Conservation (phyloP, 2,888 invertebrate species). For the Ennomos erosarius region DNA sequence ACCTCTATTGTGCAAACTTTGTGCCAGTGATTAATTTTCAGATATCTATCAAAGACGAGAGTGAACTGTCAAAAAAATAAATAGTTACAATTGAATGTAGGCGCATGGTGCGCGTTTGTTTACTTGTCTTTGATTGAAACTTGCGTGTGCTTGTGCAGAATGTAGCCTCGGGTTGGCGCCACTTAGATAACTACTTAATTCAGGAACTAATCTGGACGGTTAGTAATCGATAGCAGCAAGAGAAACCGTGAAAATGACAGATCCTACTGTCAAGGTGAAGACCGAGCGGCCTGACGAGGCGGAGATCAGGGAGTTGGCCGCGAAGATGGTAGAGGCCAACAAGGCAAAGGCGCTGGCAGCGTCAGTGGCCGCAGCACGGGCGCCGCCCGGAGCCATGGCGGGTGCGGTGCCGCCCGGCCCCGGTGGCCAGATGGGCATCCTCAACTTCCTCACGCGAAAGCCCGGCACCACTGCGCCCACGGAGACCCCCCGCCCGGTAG, state of each 20-base stretch:
- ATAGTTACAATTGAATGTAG: constrained; percentile 58
- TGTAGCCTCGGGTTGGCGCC: constrained; percentile 62
- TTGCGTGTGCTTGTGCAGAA: constrained; percentile 58
- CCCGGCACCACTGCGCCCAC: constrained; percentile 58
- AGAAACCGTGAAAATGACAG: constrained; percentile 61
- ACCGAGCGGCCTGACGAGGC: constrained; percentile 93
- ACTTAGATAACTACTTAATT: constrained; percentile 28
- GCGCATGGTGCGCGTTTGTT: constrained; percentile 65
- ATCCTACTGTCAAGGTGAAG: constrained; percentile 84
- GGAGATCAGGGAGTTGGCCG: constrained; percentile 94
- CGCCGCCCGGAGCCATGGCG: constrained; percentile 72
- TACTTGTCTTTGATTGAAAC: constrained; percentile 67
- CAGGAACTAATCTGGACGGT: constrained; percentile 22
- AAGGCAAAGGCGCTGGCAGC: constrained; percentile 86
- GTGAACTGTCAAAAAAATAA: constrained; percentile 71
- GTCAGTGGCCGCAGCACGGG: constrained; percentile 80
- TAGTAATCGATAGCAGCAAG: constrained; percentile 13
- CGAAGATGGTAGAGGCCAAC: constrained; percentile 94
- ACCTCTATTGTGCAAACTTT: constrained; percentile 46
- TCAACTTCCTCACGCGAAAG: constrained; percentile 86
- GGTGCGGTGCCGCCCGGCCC: constrained; percentile 65
- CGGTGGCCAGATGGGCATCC: constrained; percentile 84
- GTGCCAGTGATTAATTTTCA: constrained; percentile 45
- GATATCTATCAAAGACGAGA: constrained; percentile 43
- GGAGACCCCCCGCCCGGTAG: constrained; percentile 59